Evolutionary conservation across 2,888 invertebrate genomes (phyloP).

Genomic region (Drosophila quinaria): DNA sequence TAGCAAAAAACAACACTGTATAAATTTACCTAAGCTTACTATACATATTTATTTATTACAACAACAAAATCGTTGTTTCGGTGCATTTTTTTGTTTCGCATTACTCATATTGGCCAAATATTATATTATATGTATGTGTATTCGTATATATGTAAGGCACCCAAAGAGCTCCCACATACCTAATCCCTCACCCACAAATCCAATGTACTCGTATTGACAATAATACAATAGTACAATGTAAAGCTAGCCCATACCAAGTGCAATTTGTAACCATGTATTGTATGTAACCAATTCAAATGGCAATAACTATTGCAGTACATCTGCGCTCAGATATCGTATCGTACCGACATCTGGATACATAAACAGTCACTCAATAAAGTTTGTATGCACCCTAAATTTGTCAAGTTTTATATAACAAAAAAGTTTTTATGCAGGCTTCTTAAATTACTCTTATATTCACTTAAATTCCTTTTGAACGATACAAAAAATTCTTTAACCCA

Average conservation of each 20-base stretch:
- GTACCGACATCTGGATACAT: not conserved
- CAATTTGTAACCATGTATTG: conserved; percentile 63
- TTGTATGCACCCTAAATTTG: too few relatives aligned
- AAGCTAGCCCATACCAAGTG: conserved; percentile 69
- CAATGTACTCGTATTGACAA: conserved; percentile 13
- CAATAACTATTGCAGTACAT: conserved; percentile 18
- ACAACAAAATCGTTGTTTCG: conserved; percentile 17
- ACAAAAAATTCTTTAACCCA: too few relatives aligned
- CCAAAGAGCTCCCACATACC: conserved; percentile 8
- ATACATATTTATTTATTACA: conserved; percentile 33
- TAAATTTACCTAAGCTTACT: conserved; percentile 45
- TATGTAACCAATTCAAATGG: conserved; percentile 49
- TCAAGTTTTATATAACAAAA: too few relatives aligned
- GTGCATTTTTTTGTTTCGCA: conserved; percentile 29
- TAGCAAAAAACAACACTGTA: conserved; percentile 32
- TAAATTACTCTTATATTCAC: too few relatives aligned
- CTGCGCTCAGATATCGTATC: conserved; percentile 1
- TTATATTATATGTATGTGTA: conserved; percentile 40
- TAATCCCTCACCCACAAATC: conserved; percentile 5
- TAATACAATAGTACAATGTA: conserved; percentile 45
- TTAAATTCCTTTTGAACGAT: too few relatives aligned
- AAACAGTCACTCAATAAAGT: too few relatives aligned
- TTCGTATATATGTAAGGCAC: conserved; percentile 21
- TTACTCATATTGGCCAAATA: conserved; percentile 62
- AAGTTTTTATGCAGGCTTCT: too few relatives aligned